Conservation (phyloP, 2,888 invertebrate species). For the Diarsia brunnea region DNA sequence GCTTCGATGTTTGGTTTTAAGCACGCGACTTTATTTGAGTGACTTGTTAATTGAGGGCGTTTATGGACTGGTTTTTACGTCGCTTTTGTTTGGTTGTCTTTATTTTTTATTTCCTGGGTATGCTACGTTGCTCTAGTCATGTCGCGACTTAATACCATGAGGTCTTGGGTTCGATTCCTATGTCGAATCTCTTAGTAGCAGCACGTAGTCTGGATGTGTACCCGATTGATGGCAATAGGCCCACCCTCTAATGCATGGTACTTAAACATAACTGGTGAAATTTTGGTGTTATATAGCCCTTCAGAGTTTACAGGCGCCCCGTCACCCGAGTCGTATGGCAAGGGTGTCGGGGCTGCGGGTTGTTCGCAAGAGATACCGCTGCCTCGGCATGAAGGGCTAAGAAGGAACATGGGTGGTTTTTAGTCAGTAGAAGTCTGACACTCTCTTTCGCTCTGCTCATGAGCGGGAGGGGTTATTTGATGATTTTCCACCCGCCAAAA, state of each 20-base stretch:
- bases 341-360: too few species aligned
- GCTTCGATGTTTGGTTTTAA: slow-evolving; percentile 64
- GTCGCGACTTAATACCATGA: neutral
- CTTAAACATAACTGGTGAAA: neutral
- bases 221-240: neutral
- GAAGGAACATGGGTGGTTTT: too few species aligned
- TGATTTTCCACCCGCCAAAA: too few species aligned
- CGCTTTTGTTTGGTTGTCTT: neutral
- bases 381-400: too few species aligned
- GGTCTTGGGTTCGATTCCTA: neutral
- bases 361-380: too few species aligned
- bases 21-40: slow-evolving; percentile 62
- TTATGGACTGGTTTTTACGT: neutral
- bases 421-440: too few species aligned
- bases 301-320: too few species aligned
- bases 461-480: too few species aligned
- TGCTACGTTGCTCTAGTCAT: neutral
- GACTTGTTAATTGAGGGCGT: slow-evolving; percentile 49
- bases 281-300: neutral
- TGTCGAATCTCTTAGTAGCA: neutral
- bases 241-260: neutral
- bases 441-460: too few species aligned
- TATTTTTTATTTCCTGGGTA: neutral
- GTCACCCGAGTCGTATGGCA: too few species aligned
- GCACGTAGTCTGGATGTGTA: neutral